phyloP scores from a whole-genome alignment of 2,888 invertebrate genomes.

The Xylota segnis region DNA sequence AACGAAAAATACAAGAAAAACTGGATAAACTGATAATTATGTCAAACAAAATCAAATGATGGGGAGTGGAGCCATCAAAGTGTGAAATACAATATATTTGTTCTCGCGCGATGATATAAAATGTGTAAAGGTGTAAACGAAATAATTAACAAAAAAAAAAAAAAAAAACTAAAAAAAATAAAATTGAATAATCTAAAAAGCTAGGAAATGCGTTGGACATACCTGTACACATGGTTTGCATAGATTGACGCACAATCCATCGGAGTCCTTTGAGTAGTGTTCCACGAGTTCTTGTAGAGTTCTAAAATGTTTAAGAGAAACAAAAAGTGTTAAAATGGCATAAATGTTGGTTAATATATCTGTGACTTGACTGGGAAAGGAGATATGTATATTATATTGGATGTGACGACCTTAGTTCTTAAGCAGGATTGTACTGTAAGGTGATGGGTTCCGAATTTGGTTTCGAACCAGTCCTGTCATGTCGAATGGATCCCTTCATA shows the following conservation, averaged over 20 bases:
- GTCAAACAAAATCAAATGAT: conserved; percentile 27
- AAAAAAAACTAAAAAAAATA: neutral
- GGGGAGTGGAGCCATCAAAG: conserved; percentile 6
- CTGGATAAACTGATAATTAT: conserved; percentile 26
- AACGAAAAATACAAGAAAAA: conserved; percentile 57
- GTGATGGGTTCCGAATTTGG: too few species aligned
- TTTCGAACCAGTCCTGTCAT: too few species aligned
- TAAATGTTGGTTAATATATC: neutral
- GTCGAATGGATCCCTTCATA: too few species aligned
- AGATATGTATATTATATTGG: neutral
- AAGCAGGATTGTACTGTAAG: too few species aligned
- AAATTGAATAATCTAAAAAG: neutral
- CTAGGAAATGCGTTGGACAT: conserved; percentile 77
- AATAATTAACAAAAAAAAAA: too few species aligned
- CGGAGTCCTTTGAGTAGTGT: conserved; percentile 98
- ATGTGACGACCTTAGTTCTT: too few species aligned
- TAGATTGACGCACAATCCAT: conserved; percentile 98
- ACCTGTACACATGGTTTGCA: conserved; percentile 98
- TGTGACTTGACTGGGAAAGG: conserved; percentile 30
- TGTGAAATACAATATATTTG: conserved; percentile 22
- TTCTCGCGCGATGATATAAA: conserved; percentile 37
- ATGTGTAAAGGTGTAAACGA: conserved; percentile 3
- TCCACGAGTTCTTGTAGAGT: conserved; percentile 98
- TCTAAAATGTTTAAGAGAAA: conserved; percentile 83
- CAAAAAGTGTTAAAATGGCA: neutral